Base-by-base conservation (phyloP, 1,140 invertebrate genomes). In the Aphidius gifuensis region DNA sequence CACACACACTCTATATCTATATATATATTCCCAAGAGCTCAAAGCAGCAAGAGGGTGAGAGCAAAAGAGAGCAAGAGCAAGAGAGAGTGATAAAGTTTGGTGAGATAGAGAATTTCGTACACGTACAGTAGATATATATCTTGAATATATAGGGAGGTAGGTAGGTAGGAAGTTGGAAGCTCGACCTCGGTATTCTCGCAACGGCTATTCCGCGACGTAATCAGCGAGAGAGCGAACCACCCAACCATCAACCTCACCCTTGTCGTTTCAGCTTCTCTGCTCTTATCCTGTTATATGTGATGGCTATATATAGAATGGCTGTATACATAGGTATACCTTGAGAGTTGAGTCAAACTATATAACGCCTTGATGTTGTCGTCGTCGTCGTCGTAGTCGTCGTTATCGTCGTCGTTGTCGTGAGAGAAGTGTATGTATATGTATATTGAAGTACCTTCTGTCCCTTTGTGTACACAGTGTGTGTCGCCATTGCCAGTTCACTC, bases 171-270 rank as follows among this genome's bases (percentile, higher is more conserved):
- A 32, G 23, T 32, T 32, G 23, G 23, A 32, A 32, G 23, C 23
- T 68, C 70, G 66, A 66, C 70, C 69, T 67, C 65, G 67, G 61
- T 66, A 73, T 76, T 71, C 68, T 70, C 73, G 74, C 70, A 74
- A 64, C 76, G 75, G 67, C 77, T 73, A 79, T 79, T 72, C 76
- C 77, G 77, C 79, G 77, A 80, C 79, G 78, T 80, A 80, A 80
- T 80, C 79, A 80, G 77, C 77, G 78, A 80, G 78, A 79, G 79
- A 77, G 77, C 71, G 65, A 58, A 69, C 69, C 66, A 60, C 65
- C 66, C 48, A 65, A 60, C 21, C 57, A 56, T 58, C 64, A 49
- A 59, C 59, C 62, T 42, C 39, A 7, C 16, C 44, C n/a, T 61
- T 47, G 55, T 64, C 62, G 23, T 32, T 60, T 63, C 62, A 50